A percentile compares a stretch with the other conserved stretches of the same genome.
phyloP scores from a whole-genome alignment of 2,797 vertebrate genomes.

The Phoebastria nigripes region DNA sequence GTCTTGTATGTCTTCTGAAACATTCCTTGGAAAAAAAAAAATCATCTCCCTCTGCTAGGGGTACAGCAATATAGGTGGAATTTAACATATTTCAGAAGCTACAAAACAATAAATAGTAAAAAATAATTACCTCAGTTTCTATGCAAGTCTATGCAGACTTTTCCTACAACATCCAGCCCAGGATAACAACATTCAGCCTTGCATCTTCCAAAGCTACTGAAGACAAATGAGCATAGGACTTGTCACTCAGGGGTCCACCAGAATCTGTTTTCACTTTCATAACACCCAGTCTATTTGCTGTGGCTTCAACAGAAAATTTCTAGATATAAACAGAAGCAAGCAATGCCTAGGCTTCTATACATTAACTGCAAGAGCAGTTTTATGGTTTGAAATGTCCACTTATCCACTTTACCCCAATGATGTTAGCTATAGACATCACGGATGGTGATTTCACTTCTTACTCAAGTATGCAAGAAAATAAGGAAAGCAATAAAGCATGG shows the following conservation, averaged over 20 bases:
- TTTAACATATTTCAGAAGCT: background rate
- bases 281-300: background rate
- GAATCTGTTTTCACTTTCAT: background rate
- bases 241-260: background rate
- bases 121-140: background rate
- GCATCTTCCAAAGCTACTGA: background rate
- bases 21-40: background rate
- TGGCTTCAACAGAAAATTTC: background rate
- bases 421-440: background rate
- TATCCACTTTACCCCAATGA: background rate
- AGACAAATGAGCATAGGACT: background rate
- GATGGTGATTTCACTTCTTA: background rate
- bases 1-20: background rate
- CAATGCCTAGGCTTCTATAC: background rate
- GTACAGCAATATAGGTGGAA: background rate
- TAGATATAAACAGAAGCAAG: background rate
- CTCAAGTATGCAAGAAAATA: background rate
- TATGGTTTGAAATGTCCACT: background rate
- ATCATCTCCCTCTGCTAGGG: background rate
- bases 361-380: background rate
- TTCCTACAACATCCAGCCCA: background rate
- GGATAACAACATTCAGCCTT: background rate
- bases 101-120: background rate
- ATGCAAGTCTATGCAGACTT: background rate
- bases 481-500: background rate